Evolutionary conservation across 2,113 vertebrate species (phyloP), one percentile per base, ranked within the genome.

Genomic region (Silurus meridionalis): DNA sequence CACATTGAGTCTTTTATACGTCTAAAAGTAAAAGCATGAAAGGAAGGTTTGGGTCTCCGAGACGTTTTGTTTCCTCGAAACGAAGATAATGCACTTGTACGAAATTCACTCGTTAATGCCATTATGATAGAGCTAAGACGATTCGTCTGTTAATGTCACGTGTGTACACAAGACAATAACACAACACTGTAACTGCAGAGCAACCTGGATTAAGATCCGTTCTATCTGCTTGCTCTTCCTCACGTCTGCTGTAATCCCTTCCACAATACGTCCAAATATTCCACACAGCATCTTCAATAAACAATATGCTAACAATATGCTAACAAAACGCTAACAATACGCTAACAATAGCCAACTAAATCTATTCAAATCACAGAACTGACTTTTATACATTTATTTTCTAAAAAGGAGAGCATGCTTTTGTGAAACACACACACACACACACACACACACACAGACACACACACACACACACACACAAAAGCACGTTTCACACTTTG

Each of bases 111-210:
- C 67, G 83, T 64, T 84, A 82, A 87, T 69, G 72, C 69, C 84
- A 72, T 78, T 83, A 79, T 79, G 52, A 72, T 64, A 71, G 75
- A 53, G 84, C 64, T 82, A 66, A 57, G 83, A 84, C 75, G 72
- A 79, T 89, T 89, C 88, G 10, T 14, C 50, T 25, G 13, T 6
- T 53, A 6, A 53, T 5, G 10, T n/a, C 50, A 5, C 2, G 0
- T 19, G 2, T 9, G 0, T 5, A 2, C 46, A 2, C 17, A 17
- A 15, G 15, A 37, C 5, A 15, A 92, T 91, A 89, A 94, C 93
- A 91, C 85, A 91, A 90, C 92, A 93, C 93, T 94, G 93, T 94
- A 77, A 37, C 87, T 88, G 48, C 92, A 92, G 89, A 83, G 89
- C 81, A 90, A 88, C 89, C 88, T 89, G 89, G 88, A 91, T 90